Percentiles rank a stretch among this genome's conserved stretches.
Conservation (phyloP, 2,113 vertebrate species). For the Emydocephalus ijimae region DNA sequence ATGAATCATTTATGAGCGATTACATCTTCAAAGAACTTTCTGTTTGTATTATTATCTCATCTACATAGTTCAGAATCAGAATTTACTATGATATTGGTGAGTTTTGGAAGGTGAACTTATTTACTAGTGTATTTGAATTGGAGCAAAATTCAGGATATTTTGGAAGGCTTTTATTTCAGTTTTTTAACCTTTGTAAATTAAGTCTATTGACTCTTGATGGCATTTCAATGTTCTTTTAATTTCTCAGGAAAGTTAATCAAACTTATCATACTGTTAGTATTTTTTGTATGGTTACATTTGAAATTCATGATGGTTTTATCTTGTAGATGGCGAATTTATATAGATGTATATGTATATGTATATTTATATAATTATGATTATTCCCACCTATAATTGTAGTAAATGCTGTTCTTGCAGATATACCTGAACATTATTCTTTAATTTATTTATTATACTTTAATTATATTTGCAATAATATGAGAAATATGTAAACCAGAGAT, state of each 20-base stretch:
- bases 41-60: not conserved
- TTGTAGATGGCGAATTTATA: not conserved
- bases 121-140: not conserved
- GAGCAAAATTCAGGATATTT: not conserved
- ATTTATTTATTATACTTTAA: not conserved
- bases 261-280: not conserved
- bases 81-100: not conserved
- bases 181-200: not conserved
- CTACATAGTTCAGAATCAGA: not conserved
- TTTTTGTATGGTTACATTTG: not conserved
- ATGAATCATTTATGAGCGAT: not conserved
- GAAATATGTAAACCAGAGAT: not conserved
- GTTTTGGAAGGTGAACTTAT: not conserved
- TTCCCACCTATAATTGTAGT: not conserved
- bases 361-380: not conserved
- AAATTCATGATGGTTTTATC: not conserved
- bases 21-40: not conserved
- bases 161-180: not conserved
- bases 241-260: not conserved
- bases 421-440: not conserved
- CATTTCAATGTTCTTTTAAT: not conserved
- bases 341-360: not conserved
- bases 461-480: not conserved
- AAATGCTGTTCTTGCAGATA: not conserved
- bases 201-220: not conserved